Conservation (phyloP, 2,797 vertebrate species). For the Oryzias sinensis region DNA sequence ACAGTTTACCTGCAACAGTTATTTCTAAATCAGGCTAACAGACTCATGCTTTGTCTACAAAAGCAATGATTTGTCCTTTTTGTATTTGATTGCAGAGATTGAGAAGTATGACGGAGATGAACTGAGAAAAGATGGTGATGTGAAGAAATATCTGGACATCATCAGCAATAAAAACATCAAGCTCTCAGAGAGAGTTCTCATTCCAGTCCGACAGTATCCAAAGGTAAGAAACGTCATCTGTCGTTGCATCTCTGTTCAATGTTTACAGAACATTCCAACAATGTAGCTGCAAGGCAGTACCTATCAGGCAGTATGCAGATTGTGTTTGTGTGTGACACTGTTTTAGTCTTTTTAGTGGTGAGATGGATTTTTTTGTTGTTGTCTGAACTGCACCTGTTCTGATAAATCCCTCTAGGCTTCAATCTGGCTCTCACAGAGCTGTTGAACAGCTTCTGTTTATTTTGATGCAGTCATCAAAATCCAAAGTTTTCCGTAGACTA, state of each 20-base stretch:
- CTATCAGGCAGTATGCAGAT: background rate
- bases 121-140: conserved; percentile 90
- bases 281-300: background rate
- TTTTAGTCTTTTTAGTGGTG: conserved; percentile 23
- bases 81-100: conserved; percentile 84
- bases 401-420: conserved; percentile 37
- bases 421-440: conserved; percentile 41
- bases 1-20: no score
- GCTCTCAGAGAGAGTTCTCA: conserved; percentile 94
- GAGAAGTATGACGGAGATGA: conserved; percentile 94
- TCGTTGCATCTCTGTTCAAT: background rate
- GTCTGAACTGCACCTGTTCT: conserved; percentile 30
- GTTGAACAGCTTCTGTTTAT: conserved; percentile 46
- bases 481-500: conserved; percentile 47
- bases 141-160: conserved; percentile 97
- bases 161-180: conserved; percentile 99
- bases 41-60: background rate
- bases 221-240: conserved; percentile 82
- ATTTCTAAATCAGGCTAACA: conserved; percentile 1
- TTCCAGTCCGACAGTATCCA: conserved; percentile 97
- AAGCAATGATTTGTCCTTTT: conserved; percentile 7
- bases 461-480: conserved; percentile 69
- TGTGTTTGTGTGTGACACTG: conserved; percentile 13
- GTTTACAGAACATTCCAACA: background rate
- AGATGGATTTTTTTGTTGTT: conserved; percentile 13